Percentiles rank a stretch among this genome's conserved stretches.
phyloP scores from a whole-genome alignment of 2,797 vertebrate genomes.

The Rhinella marina region DNA sequence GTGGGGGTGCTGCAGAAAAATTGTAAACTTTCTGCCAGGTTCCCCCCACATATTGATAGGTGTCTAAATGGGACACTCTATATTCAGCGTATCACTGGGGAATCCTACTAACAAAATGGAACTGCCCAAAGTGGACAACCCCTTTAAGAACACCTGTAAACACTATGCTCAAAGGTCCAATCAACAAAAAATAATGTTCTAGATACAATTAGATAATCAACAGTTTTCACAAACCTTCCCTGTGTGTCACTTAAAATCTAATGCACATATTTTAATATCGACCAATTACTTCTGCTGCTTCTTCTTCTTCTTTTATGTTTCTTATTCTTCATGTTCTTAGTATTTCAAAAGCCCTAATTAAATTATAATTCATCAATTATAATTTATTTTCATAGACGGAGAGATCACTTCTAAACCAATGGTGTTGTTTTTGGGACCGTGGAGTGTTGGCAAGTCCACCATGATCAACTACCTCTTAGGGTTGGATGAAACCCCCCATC shows the following conservation, averaged over 20 bases:
- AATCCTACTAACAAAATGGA: not conserved
- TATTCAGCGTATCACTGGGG: not conserved
- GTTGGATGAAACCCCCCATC: constrained; percentile 89
- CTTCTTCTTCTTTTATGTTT: not conserved
- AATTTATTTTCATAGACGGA: constrained; percentile 80
- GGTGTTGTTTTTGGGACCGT: constrained; percentile 97
- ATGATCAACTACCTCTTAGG: constrained; percentile 99
- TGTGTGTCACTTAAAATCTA: not conserved
- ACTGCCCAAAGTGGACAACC: not conserved
- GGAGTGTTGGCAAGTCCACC: constrained; percentile 98
- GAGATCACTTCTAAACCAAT: constrained; percentile 98
- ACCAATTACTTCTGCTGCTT: not conserved
- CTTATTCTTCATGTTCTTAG: not conserved
- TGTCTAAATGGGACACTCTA: not conserved
- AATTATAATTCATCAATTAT: not conserved
- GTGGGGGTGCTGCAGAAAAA: not conserved
- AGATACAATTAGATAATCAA: not conserved
- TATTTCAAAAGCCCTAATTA: not conserved
- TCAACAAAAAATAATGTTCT: not conserved
- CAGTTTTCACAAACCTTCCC: not conserved
- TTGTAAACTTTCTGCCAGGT: not conserved
- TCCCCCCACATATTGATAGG: not conserved
- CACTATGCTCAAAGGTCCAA: not conserved
- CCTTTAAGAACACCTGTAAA: not conserved
- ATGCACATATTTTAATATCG: not conserved